A percentile compares a stretch with the other conserved stretches of the same genome.
Conservation (phyloP, 2,888 invertebrate species). For the Xanthia togata region DNA sequence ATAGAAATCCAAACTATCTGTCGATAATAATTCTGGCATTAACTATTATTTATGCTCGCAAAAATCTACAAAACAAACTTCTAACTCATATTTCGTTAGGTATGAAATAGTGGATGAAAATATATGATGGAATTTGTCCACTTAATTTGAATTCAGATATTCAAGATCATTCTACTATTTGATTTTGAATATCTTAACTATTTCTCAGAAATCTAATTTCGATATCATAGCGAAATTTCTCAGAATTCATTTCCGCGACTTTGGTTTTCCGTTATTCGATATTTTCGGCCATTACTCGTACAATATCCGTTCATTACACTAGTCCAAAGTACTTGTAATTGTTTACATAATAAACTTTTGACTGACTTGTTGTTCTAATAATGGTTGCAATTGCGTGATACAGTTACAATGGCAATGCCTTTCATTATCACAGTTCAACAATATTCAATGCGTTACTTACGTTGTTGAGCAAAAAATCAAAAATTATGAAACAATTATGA, state of each 20-base stretch:
- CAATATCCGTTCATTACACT: not conserved
- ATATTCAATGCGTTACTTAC: no score
- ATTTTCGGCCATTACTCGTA: not conserved
- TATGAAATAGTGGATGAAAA: not conserved
- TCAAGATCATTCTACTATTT: not conserved
- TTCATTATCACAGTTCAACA: no score
- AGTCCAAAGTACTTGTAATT: not conserved
- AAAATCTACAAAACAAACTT: not conserved
- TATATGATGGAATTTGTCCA: not conserved
- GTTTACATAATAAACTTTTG: not conserved
- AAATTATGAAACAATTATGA: no score
- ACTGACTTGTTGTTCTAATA: not conserved
- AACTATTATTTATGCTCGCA: not conserved
- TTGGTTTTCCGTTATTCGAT: not conserved
- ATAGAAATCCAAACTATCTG: not conserved
- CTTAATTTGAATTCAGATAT: no score
- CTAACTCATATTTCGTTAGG: not conserved
- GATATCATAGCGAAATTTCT: not conserved
- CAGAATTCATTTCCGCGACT: not conserved
- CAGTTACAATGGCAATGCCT: no score
- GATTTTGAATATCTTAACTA: not conserved
- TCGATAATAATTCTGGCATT: not conserved
- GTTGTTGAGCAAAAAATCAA: no score
- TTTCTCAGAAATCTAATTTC: constrained; percentile 4
- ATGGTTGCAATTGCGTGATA: no score